Evolutionary conservation across 2,797 vertebrate genomes (phyloP).

Genomic region (Esox lucius): DNA sequence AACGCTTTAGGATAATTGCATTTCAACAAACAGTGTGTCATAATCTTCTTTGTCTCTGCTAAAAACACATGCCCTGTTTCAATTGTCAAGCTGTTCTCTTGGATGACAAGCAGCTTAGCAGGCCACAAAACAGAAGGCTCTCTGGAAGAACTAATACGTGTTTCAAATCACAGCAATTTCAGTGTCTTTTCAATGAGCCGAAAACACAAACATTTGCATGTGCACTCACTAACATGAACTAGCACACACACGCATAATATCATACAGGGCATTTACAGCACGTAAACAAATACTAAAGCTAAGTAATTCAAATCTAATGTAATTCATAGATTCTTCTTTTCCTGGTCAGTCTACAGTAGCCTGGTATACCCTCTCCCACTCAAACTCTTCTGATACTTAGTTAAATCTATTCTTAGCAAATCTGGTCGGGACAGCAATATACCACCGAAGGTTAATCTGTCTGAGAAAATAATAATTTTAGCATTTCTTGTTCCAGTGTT

Average conservation of each 20-base stretch:
- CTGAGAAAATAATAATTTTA: slow-evolving; percentile 55
- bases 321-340: slow-evolving; percentile 35
- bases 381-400: slow-evolving; percentile 21
- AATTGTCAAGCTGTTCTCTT: slow-evolving; percentile 49
- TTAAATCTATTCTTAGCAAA: slow-evolving; percentile 42
- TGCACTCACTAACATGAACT: neutral
- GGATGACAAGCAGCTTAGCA: slow-evolving; percentile 51
- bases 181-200: neutral
- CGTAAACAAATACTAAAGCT: slow-evolving; percentile 18
- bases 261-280: neutral
- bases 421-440: slow-evolving; percentile 34
- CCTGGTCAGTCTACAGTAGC: slow-evolving; percentile 33
- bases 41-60: slow-evolving; percentile 54
- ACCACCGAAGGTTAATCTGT: slow-evolving; percentile 50
- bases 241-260: neutral
- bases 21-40: slow-evolving; percentile 38
- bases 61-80: slow-evolving; percentile 50
- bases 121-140: slow-evolving; percentile 43
- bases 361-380: slow-evolving; percentile 15
- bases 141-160: slow-evolving; percentile 39
- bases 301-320: slow-evolving; percentile 25
- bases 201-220: neutral
- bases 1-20: slow-evolving; percentile 29
- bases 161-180: slow-evolving; percentile 13
- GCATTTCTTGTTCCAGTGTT: slow-evolving; percentile 50